Percentiles rank a stretch among this genome's conserved stretches.
Conservation (phyloP, 2,113 vertebrate genomes). For the Oncorhynchus mykiss region DNA sequence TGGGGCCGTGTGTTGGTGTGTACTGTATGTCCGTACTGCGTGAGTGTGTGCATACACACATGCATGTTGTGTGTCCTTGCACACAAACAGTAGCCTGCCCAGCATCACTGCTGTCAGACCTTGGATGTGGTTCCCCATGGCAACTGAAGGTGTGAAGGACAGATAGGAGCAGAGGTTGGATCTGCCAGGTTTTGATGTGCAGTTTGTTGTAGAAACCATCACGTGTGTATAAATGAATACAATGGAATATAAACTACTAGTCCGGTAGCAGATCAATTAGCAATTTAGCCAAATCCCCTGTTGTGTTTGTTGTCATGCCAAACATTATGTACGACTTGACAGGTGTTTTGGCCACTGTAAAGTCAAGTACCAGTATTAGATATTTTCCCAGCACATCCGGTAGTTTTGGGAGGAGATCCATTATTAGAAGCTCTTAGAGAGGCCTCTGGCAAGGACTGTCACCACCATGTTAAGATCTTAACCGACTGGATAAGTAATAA, state of each 20-base stretch:
- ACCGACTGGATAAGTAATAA: neutral
- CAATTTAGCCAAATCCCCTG: no score
- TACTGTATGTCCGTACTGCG: neutral
- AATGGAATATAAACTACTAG: no score
- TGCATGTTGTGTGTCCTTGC: neutral
- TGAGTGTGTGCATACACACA: neutral
- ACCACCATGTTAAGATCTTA: neutral
- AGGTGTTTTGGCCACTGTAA: no score
- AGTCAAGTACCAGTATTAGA: no score
- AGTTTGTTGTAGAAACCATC: no score
- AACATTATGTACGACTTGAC: no score
- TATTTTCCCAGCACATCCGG: no score
- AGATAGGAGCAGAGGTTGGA: neutral
- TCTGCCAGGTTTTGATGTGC: neutral
- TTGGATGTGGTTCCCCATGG: slow-evolving; percentile 2
- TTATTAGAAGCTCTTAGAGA: neutral
- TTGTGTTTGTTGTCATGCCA: no score
- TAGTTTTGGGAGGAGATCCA: neutral
- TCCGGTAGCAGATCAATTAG: no score
- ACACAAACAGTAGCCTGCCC: neutral
- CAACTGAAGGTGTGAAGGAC: neutral
- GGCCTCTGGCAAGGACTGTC: no score
- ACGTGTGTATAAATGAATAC: no score
- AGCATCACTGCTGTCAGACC: neutral
- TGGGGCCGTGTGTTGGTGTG: neutral